Evolutionary conservation across 2,888 invertebrate species (phyloP), one percentile per base, ranked within the genome.

Genomic region (Heliconius sara): DNA sequence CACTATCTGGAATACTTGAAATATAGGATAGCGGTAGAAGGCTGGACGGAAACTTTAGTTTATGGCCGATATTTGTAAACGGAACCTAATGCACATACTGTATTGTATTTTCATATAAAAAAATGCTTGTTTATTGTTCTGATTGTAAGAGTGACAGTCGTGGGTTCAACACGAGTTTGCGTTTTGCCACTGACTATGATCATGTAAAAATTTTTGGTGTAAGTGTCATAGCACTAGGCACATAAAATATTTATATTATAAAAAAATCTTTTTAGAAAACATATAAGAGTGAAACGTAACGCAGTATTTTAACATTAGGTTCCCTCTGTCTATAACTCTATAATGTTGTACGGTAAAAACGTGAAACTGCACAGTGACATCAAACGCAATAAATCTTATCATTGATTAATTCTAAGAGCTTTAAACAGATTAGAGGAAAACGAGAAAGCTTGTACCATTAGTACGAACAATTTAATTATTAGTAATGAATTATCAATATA

Each of bases 1-100:
- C 63, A 63, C 60, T 63, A 60, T 74, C 74, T 63, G 34, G 25
- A 25, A 27, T 52, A 27, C 47, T 71, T 47, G 47, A 71, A 72
- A 52, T 57, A 72, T 30, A 52, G 52, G 52, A 57, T 57, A 57
- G 52, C 30, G 22, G 22, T 72, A 71, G 72, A 57, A 30, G 57
- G 30, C 30, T 72, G 4, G 52, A 12, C 52, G 6, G 22, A 16
- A 47, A 52, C 19, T 52, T 52, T 52, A 52, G 22, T n/a, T 5
- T 39, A 5, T n/a, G 67, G 19, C 39, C 39, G 6, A 30, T 68
- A 68, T 67, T 34, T n/a, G 22, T 68, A 13, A n/a, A 34, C n/a
- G 22, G 52, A 19, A 52, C 52, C 19, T 52, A 52, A 7, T 19
- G 19, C 3, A 52, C 22, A 7, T 52, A 52, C 3, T 19, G 19